phyloP scores from a whole-genome alignment of 2,888 invertebrate genomes.

The Xestobium rufovillosum region DNA sequence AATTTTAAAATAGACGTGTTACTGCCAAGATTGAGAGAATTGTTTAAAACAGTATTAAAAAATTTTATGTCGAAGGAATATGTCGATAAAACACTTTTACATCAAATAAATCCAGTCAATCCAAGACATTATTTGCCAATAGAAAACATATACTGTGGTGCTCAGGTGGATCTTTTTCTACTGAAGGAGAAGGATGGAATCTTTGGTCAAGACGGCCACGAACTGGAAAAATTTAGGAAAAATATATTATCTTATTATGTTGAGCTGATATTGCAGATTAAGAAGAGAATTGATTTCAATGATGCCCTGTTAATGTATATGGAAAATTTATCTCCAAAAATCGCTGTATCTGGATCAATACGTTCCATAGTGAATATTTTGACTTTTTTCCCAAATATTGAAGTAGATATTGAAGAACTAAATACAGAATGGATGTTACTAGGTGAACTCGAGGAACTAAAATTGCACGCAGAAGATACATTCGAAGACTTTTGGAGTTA shows the following conservation, averaged over 20 bases:
- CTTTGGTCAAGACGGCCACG: too few relatives aligned
- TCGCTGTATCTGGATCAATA: conserved; percentile 15
- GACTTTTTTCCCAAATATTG: conserved; percentile 13
- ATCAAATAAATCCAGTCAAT: too few relatives aligned
- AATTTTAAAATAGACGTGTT: too few relatives aligned
- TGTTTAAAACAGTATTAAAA: too few relatives aligned
- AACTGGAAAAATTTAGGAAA: neutral
- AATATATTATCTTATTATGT: neutral
- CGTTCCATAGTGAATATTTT: conserved; percentile 7
- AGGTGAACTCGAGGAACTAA: conserved; percentile 9
- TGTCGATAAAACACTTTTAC: too few relatives aligned
- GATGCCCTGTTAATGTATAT: conserved; percentile 5
- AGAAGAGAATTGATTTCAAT: conserved; percentile 9
- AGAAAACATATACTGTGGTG: too few relatives aligned
- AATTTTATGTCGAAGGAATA: too few relatives aligned
- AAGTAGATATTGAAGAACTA: conserved; percentile 13
- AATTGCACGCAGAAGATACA: conserved; percentile 11
- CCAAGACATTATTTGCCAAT: too few relatives aligned
- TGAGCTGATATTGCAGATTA: conserved; percentile 4
- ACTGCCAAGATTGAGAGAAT: too few relatives aligned
- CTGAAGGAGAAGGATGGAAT: too few relatives aligned
- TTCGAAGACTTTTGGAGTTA: conserved; percentile 14
- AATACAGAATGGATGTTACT: conserved; percentile 16
- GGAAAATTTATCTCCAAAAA: conserved; percentile 9
- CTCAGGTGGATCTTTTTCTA: too few relatives aligned